These are phyloP conservation scores for Chrysotoxum bicinctum DNA, from an alignment of 2,888 invertebrate genomes.

Conservation along the genomic window DNA sequence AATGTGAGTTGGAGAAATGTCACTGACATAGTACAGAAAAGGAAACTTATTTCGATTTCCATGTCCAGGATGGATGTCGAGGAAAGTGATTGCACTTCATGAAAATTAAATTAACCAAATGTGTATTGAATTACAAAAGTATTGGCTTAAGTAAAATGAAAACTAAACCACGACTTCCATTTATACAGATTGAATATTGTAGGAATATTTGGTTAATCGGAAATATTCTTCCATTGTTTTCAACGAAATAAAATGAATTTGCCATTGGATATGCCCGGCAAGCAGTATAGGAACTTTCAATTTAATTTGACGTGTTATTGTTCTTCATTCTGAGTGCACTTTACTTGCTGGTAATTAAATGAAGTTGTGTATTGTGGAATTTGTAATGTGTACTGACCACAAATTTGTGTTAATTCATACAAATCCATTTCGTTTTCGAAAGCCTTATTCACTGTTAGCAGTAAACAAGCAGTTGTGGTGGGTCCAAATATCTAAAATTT, in stretches of 20 bases:
- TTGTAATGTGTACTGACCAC: not conserved
- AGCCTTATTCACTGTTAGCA: not conserved
- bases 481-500: too few species aligned
- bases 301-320: constrained; percentile 11
- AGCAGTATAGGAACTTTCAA: constrained; percentile 2
- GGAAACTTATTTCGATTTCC: not conserved
- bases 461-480: too few species aligned
- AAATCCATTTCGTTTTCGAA: not conserved
- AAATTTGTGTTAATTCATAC: not conserved
- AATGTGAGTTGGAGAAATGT: constrained; percentile 44
- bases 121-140: constrained; percentile 49
- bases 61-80: constrained; percentile 7
- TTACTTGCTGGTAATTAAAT: constrained; percentile 6
- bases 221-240: constrained; percentile 29
- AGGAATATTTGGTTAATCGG: constrained; percentile 29
- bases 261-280: not conserved
- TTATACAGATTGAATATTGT: constrained; percentile 5
- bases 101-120: constrained; percentile 54
- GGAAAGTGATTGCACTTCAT: constrained; percentile 35
- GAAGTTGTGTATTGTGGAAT: not conserved
- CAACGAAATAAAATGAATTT: constrained; percentile 15
- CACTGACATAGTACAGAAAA: constrained; percentile 34
- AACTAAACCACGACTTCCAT: not conserved
- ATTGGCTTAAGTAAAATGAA: not conserved
- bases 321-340: not conserved